These are phyloP conservation scores for Malacoraja senta DNA, from an alignment of 2,797 vertebrate species.

Conservation along the genomic window DNA sequence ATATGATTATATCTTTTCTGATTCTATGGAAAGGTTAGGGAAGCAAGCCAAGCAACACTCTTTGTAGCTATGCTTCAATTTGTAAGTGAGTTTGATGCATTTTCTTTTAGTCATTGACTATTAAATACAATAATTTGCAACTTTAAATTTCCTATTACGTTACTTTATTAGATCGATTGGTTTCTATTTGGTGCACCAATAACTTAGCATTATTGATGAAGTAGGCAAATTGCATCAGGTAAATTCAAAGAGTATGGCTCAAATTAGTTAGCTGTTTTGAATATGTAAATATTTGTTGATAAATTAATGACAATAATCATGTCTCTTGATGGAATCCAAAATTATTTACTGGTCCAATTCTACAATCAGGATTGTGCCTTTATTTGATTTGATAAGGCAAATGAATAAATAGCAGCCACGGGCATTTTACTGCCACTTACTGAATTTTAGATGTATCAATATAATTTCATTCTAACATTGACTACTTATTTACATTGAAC, in stretches of 20 bases:
- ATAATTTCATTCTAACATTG: background rate
- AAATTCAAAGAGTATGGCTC: background rate
- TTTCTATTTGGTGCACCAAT: background rate
- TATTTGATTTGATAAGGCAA: background rate
- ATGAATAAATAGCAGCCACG: background rate
- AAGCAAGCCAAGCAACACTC: background rate
- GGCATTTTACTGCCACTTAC: background rate
- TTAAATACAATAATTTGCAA: background rate
- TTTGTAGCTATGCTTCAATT: background rate
- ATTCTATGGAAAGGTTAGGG: background rate
- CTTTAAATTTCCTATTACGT: background rate
- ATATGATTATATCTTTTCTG: background rate
- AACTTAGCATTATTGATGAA: slow-evolving; percentile 15
- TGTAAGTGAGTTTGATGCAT: background rate
- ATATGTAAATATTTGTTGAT: background rate
- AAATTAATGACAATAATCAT: background rate
- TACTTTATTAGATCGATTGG: background rate
- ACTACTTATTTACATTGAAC: background rate
- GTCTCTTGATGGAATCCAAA: background rate
- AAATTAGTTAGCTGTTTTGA: background rate
- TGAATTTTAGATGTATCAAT: background rate
- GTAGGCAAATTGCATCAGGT: background rate
- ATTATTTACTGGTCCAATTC: background rate
- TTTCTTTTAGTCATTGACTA: background rate
- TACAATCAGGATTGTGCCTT: background rate